phyloP scores from a whole-genome alignment of 2,888 invertebrate genomes.

The Dinocampus coccinellae region DNA sequence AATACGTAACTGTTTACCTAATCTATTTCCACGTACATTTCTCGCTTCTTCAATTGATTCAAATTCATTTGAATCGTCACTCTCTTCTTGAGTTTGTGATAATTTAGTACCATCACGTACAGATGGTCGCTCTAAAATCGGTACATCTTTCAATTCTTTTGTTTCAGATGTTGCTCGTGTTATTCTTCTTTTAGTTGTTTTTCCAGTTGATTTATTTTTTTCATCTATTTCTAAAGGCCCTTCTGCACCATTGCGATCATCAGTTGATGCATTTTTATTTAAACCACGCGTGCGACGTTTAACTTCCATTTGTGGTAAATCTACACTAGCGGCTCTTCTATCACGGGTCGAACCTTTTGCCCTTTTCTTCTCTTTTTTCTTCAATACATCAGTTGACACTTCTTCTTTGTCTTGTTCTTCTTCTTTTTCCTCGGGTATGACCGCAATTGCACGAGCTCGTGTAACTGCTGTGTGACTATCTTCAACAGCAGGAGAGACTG shows the following conservation, averaged over 20 bases:
- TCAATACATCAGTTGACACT: neutral
- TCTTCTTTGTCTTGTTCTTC: neutral
- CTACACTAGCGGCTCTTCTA: slow-evolving; percentile 59
- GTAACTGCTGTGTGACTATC: slow-evolving; percentile 48
- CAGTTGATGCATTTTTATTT: slow-evolving; percentile 40
- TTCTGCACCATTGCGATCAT: slow-evolving; percentile 39
- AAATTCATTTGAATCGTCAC: slow-evolving; percentile 46
- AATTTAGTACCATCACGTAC: slow-evolving; percentile 46
- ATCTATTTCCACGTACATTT: slow-evolving; percentile 42
- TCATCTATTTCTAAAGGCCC: slow-evolving; percentile 9
- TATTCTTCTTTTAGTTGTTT: slow-evolving; percentile 43
- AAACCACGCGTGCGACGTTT: slow-evolving; percentile 49
- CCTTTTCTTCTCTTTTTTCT: neutral
- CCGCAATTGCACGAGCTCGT: slow-evolving; percentile 55
- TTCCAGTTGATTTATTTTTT: slow-evolving; percentile 31
- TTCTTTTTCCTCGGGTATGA: slow-evolving; percentile 60
- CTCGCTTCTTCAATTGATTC: slow-evolving; percentile 52
- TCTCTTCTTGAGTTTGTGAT: slow-evolving; percentile 46
- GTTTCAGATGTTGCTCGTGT: slow-evolving; percentile 47
- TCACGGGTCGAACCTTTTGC: slow-evolving; percentile 29
- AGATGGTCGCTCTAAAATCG: slow-evolving; percentile 25
- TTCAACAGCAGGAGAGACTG: neutral
- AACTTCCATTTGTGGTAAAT: slow-evolving; percentile 41
- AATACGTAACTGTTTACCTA: neutral
- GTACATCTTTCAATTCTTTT: slow-evolving; percentile 32